Evolutionary conservation across 2,113 vertebrate species (phyloP).

Genomic region (Rana temporaria): DNA sequence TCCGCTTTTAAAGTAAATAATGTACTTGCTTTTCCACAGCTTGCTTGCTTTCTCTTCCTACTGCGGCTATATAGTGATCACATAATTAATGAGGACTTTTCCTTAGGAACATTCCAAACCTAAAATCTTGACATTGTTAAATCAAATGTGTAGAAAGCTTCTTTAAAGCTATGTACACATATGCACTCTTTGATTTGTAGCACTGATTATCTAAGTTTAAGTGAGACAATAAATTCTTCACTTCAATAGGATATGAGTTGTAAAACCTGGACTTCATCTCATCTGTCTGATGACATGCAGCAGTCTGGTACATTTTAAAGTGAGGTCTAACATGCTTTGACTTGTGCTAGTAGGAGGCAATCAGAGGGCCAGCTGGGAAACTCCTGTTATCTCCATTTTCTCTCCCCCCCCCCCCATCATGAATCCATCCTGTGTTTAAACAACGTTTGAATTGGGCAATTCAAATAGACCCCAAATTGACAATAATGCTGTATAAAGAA

Average conservation of each 20-base stretch:
- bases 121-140: conserved; percentile 33
- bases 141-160: conserved; percentile 29
- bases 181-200: conserved; percentile 39
- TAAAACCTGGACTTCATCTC: conserved; percentile 48
- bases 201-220: conserved; percentile 42
- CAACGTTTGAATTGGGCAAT: neutral
- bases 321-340: conserved; percentile 43
- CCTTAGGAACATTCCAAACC: conserved; percentile 3
- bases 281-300: conserved; percentile 38
- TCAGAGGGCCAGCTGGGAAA: conserved; percentile 21
- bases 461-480: no score
- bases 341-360: conserved; percentile 27
- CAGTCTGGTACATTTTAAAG: conserved; percentile 50
- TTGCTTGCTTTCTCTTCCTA: neutral
- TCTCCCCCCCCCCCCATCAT: neutral
- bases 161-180: conserved; percentile 37
- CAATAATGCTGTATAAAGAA: no score
- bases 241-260: conserved; percentile 48
- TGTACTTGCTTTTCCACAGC: no score
- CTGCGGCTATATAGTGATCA: neutral
- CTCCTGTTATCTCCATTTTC: neutral
- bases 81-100: neutral
- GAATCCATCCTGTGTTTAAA: neutral
- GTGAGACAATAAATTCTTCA: conserved; percentile 52
- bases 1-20: no score